Evolutionary conservation across 2,797 vertebrate species (phyloP), one percentile per base, ranked within the genome.

Genomic region (Chloroceryle amazona): DNA sequence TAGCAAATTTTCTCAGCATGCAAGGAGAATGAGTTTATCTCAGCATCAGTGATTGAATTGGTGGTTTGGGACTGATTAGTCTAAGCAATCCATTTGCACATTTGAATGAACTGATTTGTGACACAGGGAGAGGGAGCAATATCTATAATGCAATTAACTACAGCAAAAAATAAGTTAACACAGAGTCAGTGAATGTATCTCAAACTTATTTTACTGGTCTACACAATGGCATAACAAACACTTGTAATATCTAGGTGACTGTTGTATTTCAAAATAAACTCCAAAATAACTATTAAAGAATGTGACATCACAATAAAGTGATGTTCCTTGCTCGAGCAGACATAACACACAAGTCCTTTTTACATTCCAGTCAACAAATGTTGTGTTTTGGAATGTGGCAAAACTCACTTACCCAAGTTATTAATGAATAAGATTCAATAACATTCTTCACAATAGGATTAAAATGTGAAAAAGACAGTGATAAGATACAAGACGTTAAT

Each of bases 401-500:
- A 94, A 96, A 84, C 21, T 92, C 49, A 61, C 23, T 96, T 91
- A 31, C 58, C 10, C 9, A 10, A 47, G 46, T 71, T 97, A 89
- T 81, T 93, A 86, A 93, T 87, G 88, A 95, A 92, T 60, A 47
- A 92, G 66, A n/a, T n/a, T n/a, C n/a, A n/a, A n/a, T n/a, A 83
- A 57, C 47, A 90, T 55, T 49, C n/a, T 68, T 95, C 76, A 94
- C 86, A 94, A 94, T 11, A 8, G 49, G 37, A 86, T 95, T 88
- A 93, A 94, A 97, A 86, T 62, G 31, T 58, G 78, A 54, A 95
- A 95, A 96, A 90, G 39, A 26, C 42, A 57, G 15, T 62, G 76
- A 95, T 90, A 96, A 96, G 67, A 68, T 94, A 93, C 76, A 86
- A 95, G 87, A 95, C 76, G 65, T 90, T 97, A 97, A 97, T 97